Evolutionary conservation across 2,888 invertebrate species (phyloP).

Genomic region (Scaptomyza flava): DNA sequence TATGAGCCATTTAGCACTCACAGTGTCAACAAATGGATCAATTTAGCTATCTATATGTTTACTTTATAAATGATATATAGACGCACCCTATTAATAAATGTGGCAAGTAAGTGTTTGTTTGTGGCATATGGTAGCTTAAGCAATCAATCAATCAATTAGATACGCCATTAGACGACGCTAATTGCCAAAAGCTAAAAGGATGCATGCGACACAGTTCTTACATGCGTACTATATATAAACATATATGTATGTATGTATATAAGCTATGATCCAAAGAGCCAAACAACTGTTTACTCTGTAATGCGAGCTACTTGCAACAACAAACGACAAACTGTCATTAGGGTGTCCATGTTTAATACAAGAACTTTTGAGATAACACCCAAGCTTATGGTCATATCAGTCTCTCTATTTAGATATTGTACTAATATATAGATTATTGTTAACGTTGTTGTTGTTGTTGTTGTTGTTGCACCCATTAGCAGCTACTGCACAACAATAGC

Average conservation of each 20-base stretch:
- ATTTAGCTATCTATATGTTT: slow-evolving; percentile 2
- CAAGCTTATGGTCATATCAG: slow-evolving; percentile 1
- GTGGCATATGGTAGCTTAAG: slow-evolving; percentile 7
- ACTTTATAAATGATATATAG: slow-evolving; percentile 2
- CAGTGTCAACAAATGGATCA: slow-evolving; percentile 27
- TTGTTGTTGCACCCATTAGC: too few relatives aligned
- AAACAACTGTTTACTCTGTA: slow-evolving; percentile 49
- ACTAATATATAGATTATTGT: too few relatives aligned
- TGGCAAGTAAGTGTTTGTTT: neutral
- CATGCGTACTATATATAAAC: too few relatives aligned
- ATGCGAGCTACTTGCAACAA: slow-evolving; percentile 34
- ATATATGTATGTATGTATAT: too few relatives aligned
- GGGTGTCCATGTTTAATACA: slow-evolving; percentile 8
- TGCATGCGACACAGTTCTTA: slow-evolving; percentile 7
- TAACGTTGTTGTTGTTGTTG: too few relatives aligned
- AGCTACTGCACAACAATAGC: too few relatives aligned
- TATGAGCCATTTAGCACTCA: slow-evolving; percentile 41
- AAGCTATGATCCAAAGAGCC: neutral
- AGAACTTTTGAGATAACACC: slow-evolving; percentile 32
- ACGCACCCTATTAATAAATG: slow-evolving; percentile 16
- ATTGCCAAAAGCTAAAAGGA: slow-evolving; percentile 48
- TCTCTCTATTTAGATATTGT: neutral
- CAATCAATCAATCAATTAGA: slow-evolving; percentile 62
- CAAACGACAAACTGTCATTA: slow-evolving; percentile 42
- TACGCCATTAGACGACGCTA: slow-evolving; percentile 40